These are phyloP conservation scores for Eclectus roratus DNA, from an alignment of 2,113 vertebrate genomes.

Conservation along the genomic window DNA sequence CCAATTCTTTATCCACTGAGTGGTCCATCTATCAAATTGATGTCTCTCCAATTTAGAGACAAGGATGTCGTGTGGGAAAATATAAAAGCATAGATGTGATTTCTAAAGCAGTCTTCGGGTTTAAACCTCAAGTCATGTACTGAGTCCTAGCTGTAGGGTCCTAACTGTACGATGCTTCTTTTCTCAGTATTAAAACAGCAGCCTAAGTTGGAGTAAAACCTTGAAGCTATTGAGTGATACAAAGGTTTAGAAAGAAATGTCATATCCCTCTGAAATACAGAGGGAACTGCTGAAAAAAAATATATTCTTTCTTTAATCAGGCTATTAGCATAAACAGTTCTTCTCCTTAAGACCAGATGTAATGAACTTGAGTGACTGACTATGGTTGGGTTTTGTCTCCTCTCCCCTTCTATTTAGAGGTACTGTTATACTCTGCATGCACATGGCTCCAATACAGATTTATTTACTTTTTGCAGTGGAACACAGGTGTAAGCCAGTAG, in stretches of 20 bases:
- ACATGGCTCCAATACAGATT: fast-evolving
- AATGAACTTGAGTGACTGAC: not conserved
- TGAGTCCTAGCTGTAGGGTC: not conserved
- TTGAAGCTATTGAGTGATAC: not conserved
- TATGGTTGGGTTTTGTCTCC: not conserved
- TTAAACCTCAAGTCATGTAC: not conserved
- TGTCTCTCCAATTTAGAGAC: too few species aligned
- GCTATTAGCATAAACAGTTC: not conserved
- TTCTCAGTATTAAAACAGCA: not conserved
- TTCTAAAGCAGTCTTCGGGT: not conserved
- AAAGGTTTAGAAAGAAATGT: not conserved
- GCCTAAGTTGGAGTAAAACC: not conserved
- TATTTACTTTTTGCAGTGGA: not conserved
- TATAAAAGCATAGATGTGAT: not conserved
- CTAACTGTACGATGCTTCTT: not conserved
- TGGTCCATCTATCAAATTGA: too few species aligned
- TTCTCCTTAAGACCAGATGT: not conserved
- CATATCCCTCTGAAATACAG: not conserved
- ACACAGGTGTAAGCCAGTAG: not conserved
- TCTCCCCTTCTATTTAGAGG: not conserved
- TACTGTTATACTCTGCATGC: not conserved
- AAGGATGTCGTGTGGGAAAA: too few species aligned
- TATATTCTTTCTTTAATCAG: not conserved
- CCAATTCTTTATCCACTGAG: too few species aligned
- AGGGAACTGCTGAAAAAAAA: not conserved